Evolutionary conservation across 1,140 invertebrate species (phyloP), one percentile per base, ranked within the genome.

Genomic region (Neodiprion fabricii): DNA sequence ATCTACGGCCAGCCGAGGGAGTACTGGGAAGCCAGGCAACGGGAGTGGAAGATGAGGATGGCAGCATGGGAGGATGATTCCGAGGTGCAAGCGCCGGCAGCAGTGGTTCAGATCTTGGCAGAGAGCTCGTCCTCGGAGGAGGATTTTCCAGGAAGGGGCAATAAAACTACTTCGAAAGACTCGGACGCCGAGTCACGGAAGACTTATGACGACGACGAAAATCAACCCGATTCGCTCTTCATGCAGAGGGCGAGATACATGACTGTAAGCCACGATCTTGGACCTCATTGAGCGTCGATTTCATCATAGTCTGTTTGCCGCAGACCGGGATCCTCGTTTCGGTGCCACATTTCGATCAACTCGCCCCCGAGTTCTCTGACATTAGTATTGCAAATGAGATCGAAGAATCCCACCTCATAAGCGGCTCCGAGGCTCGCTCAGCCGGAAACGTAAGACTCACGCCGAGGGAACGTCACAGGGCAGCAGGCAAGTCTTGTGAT

Each of bases 21-120:
- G 0, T 81, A 79, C 23, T 82, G 81, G 81, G 76, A 75, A 17
- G 73, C 77, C 21, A 68, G 80, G 71, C 79, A 80, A 74, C 74
- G 74, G 47, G 14, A 71, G 23, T 82, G 79, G 79, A 66, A 79
- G 11, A 17, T 17, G 53, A 61, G 9, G 53, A 61, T 61, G 4
- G 9, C 5, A 17, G 5, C n/a, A 14, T 61, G 53, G 53, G 53
- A 61, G 53, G 53, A 61, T 12, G 9, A 61, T 14, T 14, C 53
- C 11, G n/a, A 12, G 53, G 4, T 14, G 53, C 53, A 14, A 9
- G 53, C 53, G 53, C n/a, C 53, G 11, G 53, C n/a, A 17, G 9
- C 53, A 5, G 53, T 9, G 53, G 5, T 9, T 14, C 53, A 61
- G 9, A 61, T 8, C n/a, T 4, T 14, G 3, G 53, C 53, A 14